These are phyloP conservation scores for Dione vanillae DNA, from an alignment of 2,888 invertebrate genomes.

Conservation along the genomic window DNA sequence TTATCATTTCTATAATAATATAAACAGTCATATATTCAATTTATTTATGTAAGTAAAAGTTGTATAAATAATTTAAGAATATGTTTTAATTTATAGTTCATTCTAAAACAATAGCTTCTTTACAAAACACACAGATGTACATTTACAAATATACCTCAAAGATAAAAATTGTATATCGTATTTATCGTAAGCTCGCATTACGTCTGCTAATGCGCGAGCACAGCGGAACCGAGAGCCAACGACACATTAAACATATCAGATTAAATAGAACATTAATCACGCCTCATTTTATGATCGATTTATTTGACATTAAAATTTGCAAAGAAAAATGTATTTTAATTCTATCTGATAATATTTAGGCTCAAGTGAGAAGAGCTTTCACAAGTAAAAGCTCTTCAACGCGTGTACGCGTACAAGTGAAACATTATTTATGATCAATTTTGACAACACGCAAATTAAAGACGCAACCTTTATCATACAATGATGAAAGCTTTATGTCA, in stretches of 20 bases:
- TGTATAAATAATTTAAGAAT: too few species aligned
- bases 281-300: constrained; percentile 17
- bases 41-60: too few species aligned
- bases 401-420: not conserved
- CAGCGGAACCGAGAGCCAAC: constrained; percentile 10
- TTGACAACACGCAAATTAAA: not conserved
- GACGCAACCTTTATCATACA: not conserved
- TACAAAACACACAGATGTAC: not conserved
- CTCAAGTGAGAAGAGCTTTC: not conserved
- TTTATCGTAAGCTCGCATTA: constrained; percentile 15
- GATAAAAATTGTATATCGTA: constrained; percentile 9
- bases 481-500: not conserved
- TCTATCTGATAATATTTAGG: not conserved
- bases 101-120: too few species aligned
- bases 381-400: not conserved
- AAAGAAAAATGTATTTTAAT: not conserved
- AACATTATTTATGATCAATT: not conserved
- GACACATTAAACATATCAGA: constrained; percentile 21
- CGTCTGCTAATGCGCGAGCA: constrained; percentile 27
- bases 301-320: constrained; percentile 1
- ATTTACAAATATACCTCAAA: not conserved
- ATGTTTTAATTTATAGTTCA: too few species aligned
- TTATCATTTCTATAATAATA: too few species aligned
- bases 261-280: constrained; percentile 26
- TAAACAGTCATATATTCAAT: too few species aligned